Percentiles rank a stretch among this genome's conserved stretches.
These are phyloP conservation scores for Poeciliopsis infans DNA, from an alignment of 2,797 vertebrate species.

Conservation along the genomic window DNA sequence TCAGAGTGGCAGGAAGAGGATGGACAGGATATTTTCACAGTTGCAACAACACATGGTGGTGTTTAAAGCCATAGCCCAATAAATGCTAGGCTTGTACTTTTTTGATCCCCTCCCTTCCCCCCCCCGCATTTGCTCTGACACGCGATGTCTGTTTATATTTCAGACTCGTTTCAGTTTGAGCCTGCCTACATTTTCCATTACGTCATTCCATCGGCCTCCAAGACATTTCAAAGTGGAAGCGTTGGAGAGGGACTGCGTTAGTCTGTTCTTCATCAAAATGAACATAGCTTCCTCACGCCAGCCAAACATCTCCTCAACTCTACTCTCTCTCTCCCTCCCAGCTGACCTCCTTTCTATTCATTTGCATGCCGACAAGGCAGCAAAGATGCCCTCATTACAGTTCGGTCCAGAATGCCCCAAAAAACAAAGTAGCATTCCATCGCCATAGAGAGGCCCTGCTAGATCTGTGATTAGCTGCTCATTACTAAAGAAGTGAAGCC, in stretches of 20 bases:
- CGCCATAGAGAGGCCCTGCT: slow-evolving; percentile 71
- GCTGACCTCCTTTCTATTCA: slow-evolving; percentile 50
- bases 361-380: slow-evolving; percentile 55
- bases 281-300: slow-evolving; percentile 39
- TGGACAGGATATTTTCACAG: slow-evolving; percentile 72
- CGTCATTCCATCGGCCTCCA: slow-evolving; percentile 50
- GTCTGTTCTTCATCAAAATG: slow-evolving; percentile 36
- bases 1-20: slow-evolving; percentile 63
- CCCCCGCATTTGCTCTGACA: slow-evolving; percentile 49
- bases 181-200: slow-evolving; percentile 66
- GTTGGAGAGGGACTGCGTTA: slow-evolving; percentile 3
- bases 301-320: slow-evolving; percentile 23
- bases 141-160: slow-evolving; percentile 68
- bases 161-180: slow-evolving; percentile 57
- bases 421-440: slow-evolving; percentile 75
- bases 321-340: slow-evolving; percentile 19
- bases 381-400: slow-evolving; percentile 69
- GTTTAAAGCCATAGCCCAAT: slow-evolving; percentile 73
- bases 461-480: slow-evolving; percentile 65
- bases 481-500: slow-evolving; percentile 69
- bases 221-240: slow-evolving; percentile 34
- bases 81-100: slow-evolving; percentile 54
- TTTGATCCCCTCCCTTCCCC: slow-evolving; percentile 26
- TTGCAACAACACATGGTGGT: slow-evolving; percentile 73
- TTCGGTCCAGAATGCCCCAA: slow-evolving; percentile 60